Conservation (phyloP, 2,113 vertebrate genomes). For the Etheostoma spectabile region DNA sequence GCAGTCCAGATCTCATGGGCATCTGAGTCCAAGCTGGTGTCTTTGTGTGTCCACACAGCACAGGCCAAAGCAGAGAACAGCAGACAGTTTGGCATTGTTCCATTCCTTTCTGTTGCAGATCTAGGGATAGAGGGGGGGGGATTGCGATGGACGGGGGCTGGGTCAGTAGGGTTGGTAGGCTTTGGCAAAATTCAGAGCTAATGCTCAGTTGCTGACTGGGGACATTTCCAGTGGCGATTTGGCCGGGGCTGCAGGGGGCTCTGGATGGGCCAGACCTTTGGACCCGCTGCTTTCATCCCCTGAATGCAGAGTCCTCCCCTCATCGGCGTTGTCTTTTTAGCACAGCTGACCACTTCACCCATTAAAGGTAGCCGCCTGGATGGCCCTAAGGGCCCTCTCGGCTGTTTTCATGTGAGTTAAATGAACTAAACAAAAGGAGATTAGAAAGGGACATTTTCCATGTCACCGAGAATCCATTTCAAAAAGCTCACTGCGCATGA, state of each 20-base stretch:
- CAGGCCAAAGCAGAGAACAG: slow-evolving; percentile 36
- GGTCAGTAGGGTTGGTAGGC: slow-evolving; percentile 53
- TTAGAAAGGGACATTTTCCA: slow-evolving; percentile 83
- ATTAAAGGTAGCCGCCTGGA: slow-evolving; percentile 76
- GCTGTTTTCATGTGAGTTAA: slow-evolving; percentile 75
- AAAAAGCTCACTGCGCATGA: slow-evolving; percentile 64
- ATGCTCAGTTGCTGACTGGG: slow-evolving; percentile 74
- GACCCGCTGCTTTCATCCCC: slow-evolving; percentile 75
- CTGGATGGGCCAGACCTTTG: slow-evolving; percentile 69
- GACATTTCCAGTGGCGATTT: slow-evolving; percentile 79
- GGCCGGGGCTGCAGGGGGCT: slow-evolving; percentile 67
- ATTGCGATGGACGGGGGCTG: slow-evolving; percentile 24
- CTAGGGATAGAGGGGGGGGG: slow-evolving; percentile 41
- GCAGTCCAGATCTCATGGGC: slow-evolving; percentile 8
- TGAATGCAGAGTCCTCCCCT: slow-evolving; percentile 75
- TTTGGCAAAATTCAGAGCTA: slow-evolving; percentile 57
- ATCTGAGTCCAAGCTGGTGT: slow-evolving; percentile 43
- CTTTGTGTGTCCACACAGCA: slow-evolving; percentile 35
- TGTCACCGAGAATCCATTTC: slow-evolving; percentile 81
- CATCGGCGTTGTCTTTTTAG: slow-evolving; percentile 54
- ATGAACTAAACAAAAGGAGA: slow-evolving; percentile 81
- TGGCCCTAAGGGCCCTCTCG: slow-evolving; percentile 53
- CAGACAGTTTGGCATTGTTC: slow-evolving; percentile 68
- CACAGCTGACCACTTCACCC: slow-evolving; percentile 61
- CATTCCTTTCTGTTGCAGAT: slow-evolving; percentile 58